Evolutionary conservation across 2,888 invertebrate genomes (phyloP), one percentile per base, ranked within the genome.

Genomic region (Cheiracanthium punctorium): DNA sequence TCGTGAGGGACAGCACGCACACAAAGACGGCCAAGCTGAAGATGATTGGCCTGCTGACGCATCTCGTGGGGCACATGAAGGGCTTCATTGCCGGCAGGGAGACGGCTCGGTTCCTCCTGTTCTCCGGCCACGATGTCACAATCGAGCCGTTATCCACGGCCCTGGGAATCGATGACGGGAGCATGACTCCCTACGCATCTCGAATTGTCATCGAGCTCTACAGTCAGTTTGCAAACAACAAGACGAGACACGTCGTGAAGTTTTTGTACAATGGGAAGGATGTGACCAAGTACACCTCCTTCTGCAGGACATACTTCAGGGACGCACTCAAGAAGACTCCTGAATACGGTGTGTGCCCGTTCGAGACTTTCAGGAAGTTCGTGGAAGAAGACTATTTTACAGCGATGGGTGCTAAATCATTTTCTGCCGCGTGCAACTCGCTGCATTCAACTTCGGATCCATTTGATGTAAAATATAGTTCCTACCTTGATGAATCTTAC

Each of bases 61-160:
- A 96, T 90, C 95, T 97, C 94, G 93, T 96, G 12, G 93, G 95
- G 89, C 95, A 96, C 93, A 95, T 96, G 89, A 95, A 95, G 0
- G 95, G 95, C 71, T 94, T 87, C 14, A 80, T 88, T 14, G 84
- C 75, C 30, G 77, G 80, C 0, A 80, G 86, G 58, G 64, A 67
- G 29, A 94, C 94, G 84, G 95, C 95, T 28, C 95, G 95, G 90
- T 93, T 96, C 81, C 95, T 96, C 0, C 90, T 97, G 0, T 97
- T 96, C 91, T 97, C 98, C 0, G 98, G 97, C 0, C 98, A 98
- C 90, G 98, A 98, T 91, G 95, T 96, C 90, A 98, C 98, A 0
- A 91, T 98, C 48, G 96, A 96, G 90, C 96, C 96, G 88, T 92
- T 98, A 48, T 94, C 96, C 0, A 93, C 95, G 1, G 96, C 97